phyloP scores from a whole-genome alignment of 2,797 vertebrate genomes.

The Paguma larvata region DNA sequence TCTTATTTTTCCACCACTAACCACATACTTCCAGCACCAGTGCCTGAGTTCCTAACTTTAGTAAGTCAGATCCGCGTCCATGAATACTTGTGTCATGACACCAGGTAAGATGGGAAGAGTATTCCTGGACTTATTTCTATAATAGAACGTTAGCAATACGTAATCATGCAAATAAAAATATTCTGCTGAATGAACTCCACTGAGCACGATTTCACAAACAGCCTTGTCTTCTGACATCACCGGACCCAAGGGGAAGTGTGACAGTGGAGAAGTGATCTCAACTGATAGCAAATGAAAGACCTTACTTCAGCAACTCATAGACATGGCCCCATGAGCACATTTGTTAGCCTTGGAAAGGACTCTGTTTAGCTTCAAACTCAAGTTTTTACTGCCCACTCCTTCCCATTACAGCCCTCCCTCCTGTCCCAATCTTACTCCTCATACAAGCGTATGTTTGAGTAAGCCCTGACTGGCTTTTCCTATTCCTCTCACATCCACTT shows the following conservation, averaged over 20 bases:
- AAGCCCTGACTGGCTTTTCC: background rate
- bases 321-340: background rate
- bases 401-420: accelerated
- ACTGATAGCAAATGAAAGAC: background rate
- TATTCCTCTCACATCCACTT: background rate
- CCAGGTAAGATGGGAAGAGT: background rate
- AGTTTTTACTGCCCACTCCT: background rate
- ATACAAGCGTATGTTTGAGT: background rate
- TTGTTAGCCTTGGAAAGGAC: background rate
- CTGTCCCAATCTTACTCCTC: accelerated
- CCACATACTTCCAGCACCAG: background rate
- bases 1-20: background rate
- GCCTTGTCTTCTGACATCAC: background rate
- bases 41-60: background rate
- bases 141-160: background rate
- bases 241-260: background rate
- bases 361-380: background rate
- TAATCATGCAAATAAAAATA: background rate
- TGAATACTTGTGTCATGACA: background rate
- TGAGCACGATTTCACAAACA: background rate
- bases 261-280: background rate
- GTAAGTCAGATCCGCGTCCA: background rate
- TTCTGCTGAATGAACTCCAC: background rate
- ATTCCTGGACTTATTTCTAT: background rate
- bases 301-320: background rate